Percentiles rank a stretch among this genome's conserved stretches.
Evolutionary conservation across 2,797 vertebrate species (phyloP).

Genomic region (Aldrovandia affinis): DNA sequence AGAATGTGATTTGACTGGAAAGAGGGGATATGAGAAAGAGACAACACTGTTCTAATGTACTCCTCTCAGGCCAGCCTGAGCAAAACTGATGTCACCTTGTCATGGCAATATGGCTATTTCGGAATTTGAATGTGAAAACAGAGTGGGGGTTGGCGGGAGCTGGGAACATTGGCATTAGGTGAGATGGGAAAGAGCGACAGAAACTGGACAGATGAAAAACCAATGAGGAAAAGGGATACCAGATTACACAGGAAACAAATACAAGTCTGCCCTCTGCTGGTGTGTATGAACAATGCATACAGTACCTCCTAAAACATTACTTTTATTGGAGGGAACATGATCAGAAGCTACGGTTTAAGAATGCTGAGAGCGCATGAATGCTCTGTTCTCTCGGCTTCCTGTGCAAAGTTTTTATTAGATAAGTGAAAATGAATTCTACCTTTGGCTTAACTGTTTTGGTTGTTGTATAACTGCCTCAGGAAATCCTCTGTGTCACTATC

Average conservation of each 20-base stretch:
- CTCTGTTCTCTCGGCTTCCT: neutral
- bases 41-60: constrained; percentile 37
- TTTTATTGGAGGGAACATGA: neutral
- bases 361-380: neutral
- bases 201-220: neutral
- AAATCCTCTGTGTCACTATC: neutral
- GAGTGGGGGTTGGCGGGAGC: neutral
- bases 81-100: constrained; percentile 23
- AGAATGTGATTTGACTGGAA: constrained; percentile 47
- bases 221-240: neutral
- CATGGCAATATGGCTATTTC: neutral
- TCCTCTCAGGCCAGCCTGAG: neutral
- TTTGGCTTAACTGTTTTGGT: neutral
- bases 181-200: neutral
- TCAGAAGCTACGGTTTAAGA: neutral
- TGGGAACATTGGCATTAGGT: neutral
- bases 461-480: neutral
- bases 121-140: constrained; percentile 11
- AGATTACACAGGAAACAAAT: constrained; percentile 1
- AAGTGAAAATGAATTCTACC: neutral
- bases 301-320: neutral
- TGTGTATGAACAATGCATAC: constrained; percentile 4
- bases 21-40: constrained; percentile 35
- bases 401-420: neutral
- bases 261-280: constrained; percentile 63